Percentiles rank a stretch among this genome's conserved stretches.
These are phyloP conservation scores for Orestias chungarensis DNA, from an alignment of 2,797 vertebrate species.

Conservation along the genomic window DNA sequence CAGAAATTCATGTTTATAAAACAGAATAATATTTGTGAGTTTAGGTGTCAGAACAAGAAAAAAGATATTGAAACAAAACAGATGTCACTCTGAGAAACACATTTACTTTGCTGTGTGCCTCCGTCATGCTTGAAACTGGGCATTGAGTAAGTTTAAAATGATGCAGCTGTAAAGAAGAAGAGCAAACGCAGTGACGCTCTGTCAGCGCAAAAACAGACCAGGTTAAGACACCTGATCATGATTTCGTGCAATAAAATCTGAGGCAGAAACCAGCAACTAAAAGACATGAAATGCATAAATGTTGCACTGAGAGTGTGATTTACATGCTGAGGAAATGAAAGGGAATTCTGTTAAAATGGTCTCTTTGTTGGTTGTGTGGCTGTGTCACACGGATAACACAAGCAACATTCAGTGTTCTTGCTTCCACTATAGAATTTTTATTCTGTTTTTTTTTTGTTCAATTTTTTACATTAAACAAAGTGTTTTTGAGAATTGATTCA, in stretches of 20 bases:
- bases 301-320: constrained; percentile 10
- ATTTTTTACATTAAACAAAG: background rate
- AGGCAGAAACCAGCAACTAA: constrained; percentile 17
- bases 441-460: too few species aligned
- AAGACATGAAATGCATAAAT: constrained; percentile 21
- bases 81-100: too few species aligned
- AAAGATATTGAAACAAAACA: too few species aligned
- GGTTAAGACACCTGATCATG: constrained; percentile 57
- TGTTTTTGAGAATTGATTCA: background rate
- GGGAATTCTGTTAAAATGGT: constrained; percentile 14
- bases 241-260: constrained; percentile 12
- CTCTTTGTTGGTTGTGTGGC: constrained; percentile 11
- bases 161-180: constrained; percentile 31
- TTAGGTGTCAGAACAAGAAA: background rate
- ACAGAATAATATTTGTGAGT: too few species aligned
- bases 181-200: constrained; percentile 62
- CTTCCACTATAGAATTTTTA: background rate
- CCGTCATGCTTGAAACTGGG: constrained; percentile 15
- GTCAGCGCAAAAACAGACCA: constrained; percentile 62
- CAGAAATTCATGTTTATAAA: too few species aligned
- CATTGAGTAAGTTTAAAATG: constrained; percentile 23
- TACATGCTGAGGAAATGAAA: constrained; percentile 8
- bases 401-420: background rate
- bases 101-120: background rate
- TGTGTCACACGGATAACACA: constrained; percentile 17